Evolutionary conservation across 2,888 invertebrate species (phyloP).

Genomic region (Pollenia angustigena): DNA sequence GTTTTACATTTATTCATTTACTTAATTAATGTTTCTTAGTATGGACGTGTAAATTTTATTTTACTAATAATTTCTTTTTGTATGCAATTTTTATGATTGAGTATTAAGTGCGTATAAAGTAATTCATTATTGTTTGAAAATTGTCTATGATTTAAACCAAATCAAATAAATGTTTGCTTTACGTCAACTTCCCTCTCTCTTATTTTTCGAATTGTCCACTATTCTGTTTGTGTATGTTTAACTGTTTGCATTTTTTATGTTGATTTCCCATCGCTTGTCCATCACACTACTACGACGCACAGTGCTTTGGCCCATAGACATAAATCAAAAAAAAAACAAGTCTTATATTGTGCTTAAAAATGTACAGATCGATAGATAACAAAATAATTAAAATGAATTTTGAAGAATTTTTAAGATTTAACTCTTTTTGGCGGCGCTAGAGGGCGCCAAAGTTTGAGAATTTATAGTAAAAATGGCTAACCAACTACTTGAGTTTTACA

Average conservation of each 20-base stretch:
- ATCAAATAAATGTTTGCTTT: constrained; percentile 51
- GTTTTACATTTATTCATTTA: constrained; percentile 29
- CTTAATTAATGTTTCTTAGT: constrained; percentile 46
- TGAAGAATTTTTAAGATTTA: no score
- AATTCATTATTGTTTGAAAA: constrained; percentile 18
- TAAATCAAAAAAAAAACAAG: no score
- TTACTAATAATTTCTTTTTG: constrained; percentile 51
- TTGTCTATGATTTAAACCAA: constrained; percentile 33
- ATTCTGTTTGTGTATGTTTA: neutral
- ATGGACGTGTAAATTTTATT: constrained; percentile 62
- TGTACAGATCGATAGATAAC: no score
- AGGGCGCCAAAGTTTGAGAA: no score
- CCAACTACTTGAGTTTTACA: no score
- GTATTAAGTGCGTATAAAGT: constrained; percentile 45
- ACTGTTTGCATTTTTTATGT: constrained; percentile 55
- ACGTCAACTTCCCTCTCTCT: constrained; percentile 19
- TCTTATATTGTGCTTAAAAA: no score
- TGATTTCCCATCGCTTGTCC: constrained; percentile 43
- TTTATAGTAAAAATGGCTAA: no score
- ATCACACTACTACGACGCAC: neutral
- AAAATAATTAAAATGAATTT: no score
- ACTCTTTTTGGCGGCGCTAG: no score
- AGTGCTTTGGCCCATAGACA: no score
- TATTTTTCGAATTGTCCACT: neutral
- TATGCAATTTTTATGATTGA: constrained; percentile 43